Base-by-base conservation (phyloP, 2,797 vertebrate species). In the Lemur catta region DNA sequence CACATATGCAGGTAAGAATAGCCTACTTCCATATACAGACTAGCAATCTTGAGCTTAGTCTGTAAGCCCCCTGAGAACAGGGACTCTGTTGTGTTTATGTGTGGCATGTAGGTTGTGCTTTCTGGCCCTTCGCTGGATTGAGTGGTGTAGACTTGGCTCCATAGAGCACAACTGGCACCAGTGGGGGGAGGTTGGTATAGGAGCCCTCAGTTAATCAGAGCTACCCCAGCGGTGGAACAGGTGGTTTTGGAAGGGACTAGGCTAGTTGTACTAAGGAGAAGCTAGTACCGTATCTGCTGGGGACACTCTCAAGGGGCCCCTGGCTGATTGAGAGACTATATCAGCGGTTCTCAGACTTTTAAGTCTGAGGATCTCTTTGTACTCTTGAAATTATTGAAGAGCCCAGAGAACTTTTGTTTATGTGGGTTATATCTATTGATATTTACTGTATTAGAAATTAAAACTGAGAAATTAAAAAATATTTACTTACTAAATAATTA, bases 381-480 rank as follows among this genome's bases (percentile, higher is more conserved):
- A 35, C 3, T 78, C 71, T 43, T 43, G 65, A 85, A 72, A 33
- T 74, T 52, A 50, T 41, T 69, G 69, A 82, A n/a, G 52, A 41
- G 26, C 15, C 33, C 41, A 28, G 7, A 17, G 26, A 43, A 30
- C 48, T 91, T 43, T 46, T 52, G 46, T 59, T 76, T 76, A 35
- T 89, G 20, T 69, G 22, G n/a, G 0, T 30, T 71, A 0, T 72
- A 6, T 57, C 57, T 75, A 7, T 38, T 80, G 74, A 63, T 6
- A 38, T 71, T 85, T 84, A 20, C 30, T 55, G 1, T 30, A 35
- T 71, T 88, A 67, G 78, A 63, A 84, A 95, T 84, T 85, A 48
- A 94, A 79, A 88, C 26, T 71, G 76, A 93, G 61, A 88, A 75
- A 55, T 46, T 52, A 88, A 69, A 85, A 91, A 69, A 38, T n/a